Conservation (phyloP, 2,797 vertebrate genomes). For the Manis javanica region DNA sequence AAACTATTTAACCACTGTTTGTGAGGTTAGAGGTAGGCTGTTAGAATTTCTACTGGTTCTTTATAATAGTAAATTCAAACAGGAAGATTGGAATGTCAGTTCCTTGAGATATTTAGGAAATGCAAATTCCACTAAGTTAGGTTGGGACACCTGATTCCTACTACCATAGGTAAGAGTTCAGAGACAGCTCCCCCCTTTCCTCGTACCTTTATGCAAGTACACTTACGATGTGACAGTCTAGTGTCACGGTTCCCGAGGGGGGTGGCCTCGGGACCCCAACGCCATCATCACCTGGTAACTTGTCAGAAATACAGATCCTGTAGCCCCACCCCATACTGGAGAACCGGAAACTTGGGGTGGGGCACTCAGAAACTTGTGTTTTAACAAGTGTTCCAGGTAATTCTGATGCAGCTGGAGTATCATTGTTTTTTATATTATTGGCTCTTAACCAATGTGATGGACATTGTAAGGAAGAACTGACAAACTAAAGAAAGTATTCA, state of each 20-base stretch:
- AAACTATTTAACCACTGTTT: conserved; percentile 45
- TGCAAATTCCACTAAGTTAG: background rate
- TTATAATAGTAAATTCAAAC: conserved; percentile 46
- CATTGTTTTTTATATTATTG: background rate
- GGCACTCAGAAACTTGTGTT: background rate
- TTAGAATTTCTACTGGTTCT: background rate
- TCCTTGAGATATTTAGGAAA: conserved; percentile 15
- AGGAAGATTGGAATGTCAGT: background rate
- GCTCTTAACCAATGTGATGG: background rate
- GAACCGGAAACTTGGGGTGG: background rate
- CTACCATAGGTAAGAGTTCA: background rate
- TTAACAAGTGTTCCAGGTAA: background rate
- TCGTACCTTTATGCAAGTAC: background rate
- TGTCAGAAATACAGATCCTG: background rate
- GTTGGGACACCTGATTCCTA: background rate
- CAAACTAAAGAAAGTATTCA: background rate
- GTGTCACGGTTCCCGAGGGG: background rate
- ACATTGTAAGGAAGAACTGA: conserved; percentile 21
- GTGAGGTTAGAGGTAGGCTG: background rate
- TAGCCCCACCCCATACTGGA: background rate
- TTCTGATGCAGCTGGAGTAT: background rate
- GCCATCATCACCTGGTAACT: background rate
- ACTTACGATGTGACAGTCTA: background rate
- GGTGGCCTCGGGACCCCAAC: background rate
- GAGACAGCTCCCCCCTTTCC: background rate